Percentiles rank a stretch among this genome's conserved stretches.
phyloP scores from a whole-genome alignment of 2,797 vertebrate species.

The Argentina silus region DNA sequence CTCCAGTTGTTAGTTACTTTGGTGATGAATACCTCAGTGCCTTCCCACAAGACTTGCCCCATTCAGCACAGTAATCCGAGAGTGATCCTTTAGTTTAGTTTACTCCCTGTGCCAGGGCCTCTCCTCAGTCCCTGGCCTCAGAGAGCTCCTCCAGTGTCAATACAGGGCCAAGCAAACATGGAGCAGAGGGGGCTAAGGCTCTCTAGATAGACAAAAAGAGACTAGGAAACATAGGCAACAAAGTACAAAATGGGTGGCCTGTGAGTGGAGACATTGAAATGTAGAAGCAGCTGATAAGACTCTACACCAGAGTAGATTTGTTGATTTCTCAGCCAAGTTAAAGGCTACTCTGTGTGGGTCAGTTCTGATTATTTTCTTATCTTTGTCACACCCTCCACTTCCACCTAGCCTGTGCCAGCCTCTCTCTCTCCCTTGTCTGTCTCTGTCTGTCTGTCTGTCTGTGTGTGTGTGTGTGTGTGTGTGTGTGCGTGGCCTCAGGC shows the following conservation, averaged over 20 bases:
- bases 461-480: too few species aligned
- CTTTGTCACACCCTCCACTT: too few species aligned
- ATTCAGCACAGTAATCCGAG: not conserved
- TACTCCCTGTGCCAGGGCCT: not conserved
- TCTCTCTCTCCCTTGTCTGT: too few species aligned
- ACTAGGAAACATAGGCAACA: not conserved
- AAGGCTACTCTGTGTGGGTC: too few species aligned
- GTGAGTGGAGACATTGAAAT: too few species aligned
- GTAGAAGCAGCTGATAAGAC: too few species aligned
- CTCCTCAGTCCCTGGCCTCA: not conserved
- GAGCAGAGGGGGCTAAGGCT: not conserved
- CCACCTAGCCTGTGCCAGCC: too few species aligned
- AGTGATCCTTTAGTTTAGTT: not conserved
- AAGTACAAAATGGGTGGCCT: not conserved
- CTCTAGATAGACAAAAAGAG: not conserved
- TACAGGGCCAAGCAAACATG: not conserved
- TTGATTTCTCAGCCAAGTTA: too few species aligned
- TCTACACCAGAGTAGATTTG: too few species aligned
- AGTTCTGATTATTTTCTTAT: too few species aligned
- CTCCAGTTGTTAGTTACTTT: not conserved
- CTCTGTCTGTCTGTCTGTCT: too few species aligned
- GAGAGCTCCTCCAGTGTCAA: not conserved
- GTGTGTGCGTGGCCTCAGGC: too few species aligned
- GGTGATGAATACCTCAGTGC: conserved; percentile 6
- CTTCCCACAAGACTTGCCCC: not conserved